Conservation (phyloP, 2,888 invertebrate genomes). For the Perizoma affinitatum region DNA sequence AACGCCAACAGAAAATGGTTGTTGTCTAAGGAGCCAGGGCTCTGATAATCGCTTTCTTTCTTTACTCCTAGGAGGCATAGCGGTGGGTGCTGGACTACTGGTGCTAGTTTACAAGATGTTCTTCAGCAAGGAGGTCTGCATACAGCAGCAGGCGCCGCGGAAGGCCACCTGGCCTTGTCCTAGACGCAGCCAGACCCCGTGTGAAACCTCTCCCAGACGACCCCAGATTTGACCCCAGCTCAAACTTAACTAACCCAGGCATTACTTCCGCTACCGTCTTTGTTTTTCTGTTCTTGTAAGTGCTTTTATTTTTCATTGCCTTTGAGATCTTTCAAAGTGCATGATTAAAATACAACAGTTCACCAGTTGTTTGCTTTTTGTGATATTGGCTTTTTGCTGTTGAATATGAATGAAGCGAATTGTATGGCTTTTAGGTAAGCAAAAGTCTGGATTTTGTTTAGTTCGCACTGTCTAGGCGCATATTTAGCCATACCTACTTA, state of each 20-base stretch:
- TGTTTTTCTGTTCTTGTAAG: conserved; percentile 1
- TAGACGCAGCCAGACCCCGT: background rate
- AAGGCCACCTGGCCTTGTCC: conserved; percentile 33
- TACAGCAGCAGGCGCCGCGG: background rate
- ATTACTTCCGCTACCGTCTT: background rate
- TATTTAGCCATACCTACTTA: too few relatives aligned
- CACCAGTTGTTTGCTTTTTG: too few relatives aligned
- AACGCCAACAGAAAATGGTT: too few relatives aligned
- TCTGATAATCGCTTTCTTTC: background rate
- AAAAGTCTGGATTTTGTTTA: too few relatives aligned
- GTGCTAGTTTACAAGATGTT: conserved; percentile 40
- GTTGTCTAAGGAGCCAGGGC: background rate
- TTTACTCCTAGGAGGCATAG: conserved; percentile 37
- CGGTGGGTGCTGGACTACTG: conserved; percentile 36
- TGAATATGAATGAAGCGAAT: too few relatives aligned
- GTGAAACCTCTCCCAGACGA: conserved; percentile 3
- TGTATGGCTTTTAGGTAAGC: too few relatives aligned
- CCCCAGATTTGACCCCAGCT: background rate
- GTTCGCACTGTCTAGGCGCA: too few relatives aligned
- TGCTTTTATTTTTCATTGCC: conserved; percentile 4
- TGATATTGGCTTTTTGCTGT: too few relatives aligned
- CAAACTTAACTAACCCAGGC: background rate
- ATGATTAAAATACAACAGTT: conserved; percentile 9
- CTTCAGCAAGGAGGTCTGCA: conserved; percentile 18
- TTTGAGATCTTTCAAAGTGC: background rate